These are phyloP conservation scores for Pristis pectinata DNA, from an alignment of 2,797 vertebrate genomes.

Conservation along the genomic window DNA sequence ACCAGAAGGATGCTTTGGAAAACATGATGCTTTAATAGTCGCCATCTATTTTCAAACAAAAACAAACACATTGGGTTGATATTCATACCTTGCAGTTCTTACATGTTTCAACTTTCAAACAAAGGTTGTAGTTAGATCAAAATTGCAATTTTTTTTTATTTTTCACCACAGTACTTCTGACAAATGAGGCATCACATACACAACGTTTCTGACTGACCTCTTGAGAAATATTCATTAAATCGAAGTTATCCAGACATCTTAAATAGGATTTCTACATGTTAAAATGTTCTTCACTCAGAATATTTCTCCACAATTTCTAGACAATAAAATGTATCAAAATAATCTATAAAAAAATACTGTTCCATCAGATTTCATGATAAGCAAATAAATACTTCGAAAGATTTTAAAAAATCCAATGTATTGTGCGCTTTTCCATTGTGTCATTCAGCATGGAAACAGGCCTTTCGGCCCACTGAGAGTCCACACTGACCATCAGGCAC, in stretches of 20 bases:
- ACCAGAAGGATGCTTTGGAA: constrained; percentile 69
- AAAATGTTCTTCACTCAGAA: neutral
- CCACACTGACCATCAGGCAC: too few relatives aligned
- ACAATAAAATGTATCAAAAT: neutral
- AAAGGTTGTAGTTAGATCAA: neutral
- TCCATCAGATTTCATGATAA: neutral
- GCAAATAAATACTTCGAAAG: neutral
- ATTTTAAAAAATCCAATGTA: neutral
- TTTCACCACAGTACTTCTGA: neutral
- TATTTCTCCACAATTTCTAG: neutral
- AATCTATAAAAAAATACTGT: neutral
- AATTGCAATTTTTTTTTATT: neutral
- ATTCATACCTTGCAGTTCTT: neutral
- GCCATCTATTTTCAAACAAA: constrained; percentile 63
- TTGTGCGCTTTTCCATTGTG: too few relatives aligned
- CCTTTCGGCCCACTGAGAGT: too few relatives aligned
- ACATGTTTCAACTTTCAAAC: neutral
- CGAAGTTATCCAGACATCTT: neutral
- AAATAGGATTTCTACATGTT: neutral
- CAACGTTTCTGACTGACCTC: neutral
- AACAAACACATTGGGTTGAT: constrained; percentile 35
- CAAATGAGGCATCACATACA: neutral
- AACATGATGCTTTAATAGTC: constrained; percentile 65
- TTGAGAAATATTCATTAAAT: neutral
- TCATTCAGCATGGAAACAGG: too few relatives aligned